A percentile compares a stretch with the other conserved stretches of the same genome.
Conservation (phyloP, 2,888 invertebrate genomes). For the Tenthredo mesomela region DNA sequence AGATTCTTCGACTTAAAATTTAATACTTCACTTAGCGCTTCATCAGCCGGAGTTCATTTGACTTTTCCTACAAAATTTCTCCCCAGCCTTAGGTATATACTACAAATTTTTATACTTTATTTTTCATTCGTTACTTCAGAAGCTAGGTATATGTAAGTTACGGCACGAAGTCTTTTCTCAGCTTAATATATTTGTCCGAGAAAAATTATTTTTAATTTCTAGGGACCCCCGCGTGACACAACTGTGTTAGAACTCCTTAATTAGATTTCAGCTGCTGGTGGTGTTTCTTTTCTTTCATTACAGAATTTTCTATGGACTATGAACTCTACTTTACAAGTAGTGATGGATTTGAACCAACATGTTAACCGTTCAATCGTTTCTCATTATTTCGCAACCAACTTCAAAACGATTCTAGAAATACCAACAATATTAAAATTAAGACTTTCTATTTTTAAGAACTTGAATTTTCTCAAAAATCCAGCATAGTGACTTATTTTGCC, state of each 20-base stretch:
- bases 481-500: background rate
- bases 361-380: background rate
- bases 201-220: constrained; percentile 75
- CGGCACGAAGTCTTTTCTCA: constrained; percentile 4
- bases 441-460: background rate
- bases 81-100: background rate
- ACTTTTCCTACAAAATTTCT: constrained; percentile 2
- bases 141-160: background rate
- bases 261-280: constrained; percentile 70
- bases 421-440: background rate
- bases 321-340: constrained; percentile 23
- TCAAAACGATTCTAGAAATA: background rate
- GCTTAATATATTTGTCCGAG: constrained; percentile 67
- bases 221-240: constrained; percentile 64
- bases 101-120: constrained; percentile 30
- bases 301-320: constrained; percentile 63
- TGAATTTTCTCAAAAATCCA: background rate
- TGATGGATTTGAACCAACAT: constrained; percentile 21
- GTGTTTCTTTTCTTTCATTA: constrained; percentile 66
- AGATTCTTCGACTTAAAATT: constrained; percentile 50
- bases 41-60: constrained; percentile 48
- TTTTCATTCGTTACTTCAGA: constrained; percentile 43
- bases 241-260: constrained; percentile 75
- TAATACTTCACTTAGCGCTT: constrained; percentile 49
- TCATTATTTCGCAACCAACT: background rate